These are phyloP conservation scores for Channa maculata DNA, from an alignment of 2,113 vertebrate species.

Conservation along the genomic window DNA sequence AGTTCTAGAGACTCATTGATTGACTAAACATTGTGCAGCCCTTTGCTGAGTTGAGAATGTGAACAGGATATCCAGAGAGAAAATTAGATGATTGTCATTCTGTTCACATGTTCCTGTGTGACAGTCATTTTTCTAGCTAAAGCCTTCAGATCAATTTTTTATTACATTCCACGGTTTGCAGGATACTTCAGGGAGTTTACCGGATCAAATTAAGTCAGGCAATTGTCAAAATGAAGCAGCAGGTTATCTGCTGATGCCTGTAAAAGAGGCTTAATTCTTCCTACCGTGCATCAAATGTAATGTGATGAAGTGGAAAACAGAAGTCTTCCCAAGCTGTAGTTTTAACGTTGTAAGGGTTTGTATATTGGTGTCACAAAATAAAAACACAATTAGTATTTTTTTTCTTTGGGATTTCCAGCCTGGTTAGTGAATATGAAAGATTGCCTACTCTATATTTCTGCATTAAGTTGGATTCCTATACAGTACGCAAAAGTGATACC, in stretches of 20 bases:
- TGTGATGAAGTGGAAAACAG: slow-evolving; percentile 6
- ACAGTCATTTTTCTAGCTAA: slow-evolving; percentile 18
- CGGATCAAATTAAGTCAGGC: slow-evolving; percentile 35
- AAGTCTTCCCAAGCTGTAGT: not conserved
- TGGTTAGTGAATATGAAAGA: not conserved
- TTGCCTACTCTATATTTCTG: not conserved
- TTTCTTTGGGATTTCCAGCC: not conserved
- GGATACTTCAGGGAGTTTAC: slow-evolving; percentile 29
- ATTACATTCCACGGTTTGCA: slow-evolving; percentile 7
- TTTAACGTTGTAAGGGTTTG: slow-evolving; percentile 3
- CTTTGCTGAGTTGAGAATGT: slow-evolving; percentile 9
- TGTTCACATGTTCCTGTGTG: slow-evolving; percentile 20
- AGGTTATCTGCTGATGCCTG: slow-evolving; percentile 8
- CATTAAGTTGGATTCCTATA: not conserved
- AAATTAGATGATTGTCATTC: slow-evolving; percentile 44
- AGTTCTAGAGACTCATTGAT: slow-evolving; percentile 1
- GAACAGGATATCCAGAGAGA: slow-evolving; percentile 7
- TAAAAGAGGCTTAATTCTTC: slow-evolving; percentile 25
- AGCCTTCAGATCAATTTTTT: slow-evolving; percentile 22
- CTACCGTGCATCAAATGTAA: not conserved
- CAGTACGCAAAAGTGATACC: not conserved
- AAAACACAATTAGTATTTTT: not conserved
- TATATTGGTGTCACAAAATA: slow-evolving; percentile 3
- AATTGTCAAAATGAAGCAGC: slow-evolving; percentile 18
- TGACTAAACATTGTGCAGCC: slow-evolving; percentile 17